A percentile compares a stretch with the other conserved stretches of the same genome.
These are phyloP conservation scores for Plebejus anna DNA, from an alignment of 2,888 invertebrate genomes.

Conservation along the genomic window DNA sequence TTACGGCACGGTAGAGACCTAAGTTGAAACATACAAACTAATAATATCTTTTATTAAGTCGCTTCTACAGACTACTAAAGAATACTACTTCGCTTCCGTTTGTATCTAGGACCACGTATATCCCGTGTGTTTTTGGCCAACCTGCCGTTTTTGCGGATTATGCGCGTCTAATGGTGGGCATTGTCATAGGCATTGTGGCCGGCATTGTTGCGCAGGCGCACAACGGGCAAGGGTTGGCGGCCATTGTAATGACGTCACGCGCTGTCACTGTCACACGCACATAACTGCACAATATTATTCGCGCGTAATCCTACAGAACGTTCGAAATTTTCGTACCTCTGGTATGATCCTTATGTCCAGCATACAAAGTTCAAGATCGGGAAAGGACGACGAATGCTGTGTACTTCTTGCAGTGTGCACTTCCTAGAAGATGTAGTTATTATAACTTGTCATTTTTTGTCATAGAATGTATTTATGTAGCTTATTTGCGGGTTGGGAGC, in stretches of 20 bases:
- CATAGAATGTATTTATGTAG: slow-evolving; percentile 3
- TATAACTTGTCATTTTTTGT: slow-evolving; percentile 18
- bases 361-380: neutral
- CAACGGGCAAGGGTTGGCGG: slow-evolving; percentile 12
- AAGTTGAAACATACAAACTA: no score
- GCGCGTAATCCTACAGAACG: neutral
- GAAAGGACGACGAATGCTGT: no score
- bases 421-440: slow-evolving; percentile 11
- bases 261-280: slow-evolving; percentile 19
- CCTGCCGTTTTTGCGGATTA: slow-evolving; percentile 27
- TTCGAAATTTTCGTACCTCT: neutral
- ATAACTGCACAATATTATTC: slow-evolving; percentile 9
- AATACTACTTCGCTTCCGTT: neutral
- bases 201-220: neutral
- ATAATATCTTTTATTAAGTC: neutral
- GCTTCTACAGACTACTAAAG: neutral
- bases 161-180: slow-evolving; percentile 23
- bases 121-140: slow-evolving; percentile 1
- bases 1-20: no score
- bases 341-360: neutral
- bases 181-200: slow-evolving; percentile 24
- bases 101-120: neutral
- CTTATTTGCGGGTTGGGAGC: slow-evolving; percentile 14
- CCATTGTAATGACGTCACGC: slow-evolving; percentile 16
- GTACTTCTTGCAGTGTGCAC: neutral